These are phyloP conservation scores for Reinhardtius hippoglossoides DNA, from an alignment of 2,113 vertebrate genomes.

Conservation along the genomic window DNA sequence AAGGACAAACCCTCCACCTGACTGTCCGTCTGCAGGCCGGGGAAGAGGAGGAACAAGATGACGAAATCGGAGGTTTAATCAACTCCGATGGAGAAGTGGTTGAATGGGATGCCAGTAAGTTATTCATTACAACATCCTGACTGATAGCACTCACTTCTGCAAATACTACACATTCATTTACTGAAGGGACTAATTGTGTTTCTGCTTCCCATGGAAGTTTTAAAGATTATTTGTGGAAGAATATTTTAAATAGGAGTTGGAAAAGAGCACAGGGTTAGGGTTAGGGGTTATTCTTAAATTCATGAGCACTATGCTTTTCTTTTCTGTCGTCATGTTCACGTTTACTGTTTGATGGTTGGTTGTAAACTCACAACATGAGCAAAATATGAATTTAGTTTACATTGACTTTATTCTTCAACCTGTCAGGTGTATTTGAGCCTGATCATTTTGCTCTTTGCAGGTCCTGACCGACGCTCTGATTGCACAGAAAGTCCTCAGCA, in stretches of 20 bases:
- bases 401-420: neutral
- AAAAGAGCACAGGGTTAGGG: too few species aligned
- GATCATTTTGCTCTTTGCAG: constrained; percentile 38
- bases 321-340: too few species aligned
- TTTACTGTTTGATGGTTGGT: too few species aligned
- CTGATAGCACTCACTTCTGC: too few species aligned
- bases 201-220: too few species aligned
- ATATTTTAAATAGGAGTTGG: too few species aligned
- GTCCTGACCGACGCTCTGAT: constrained; percentile 45
- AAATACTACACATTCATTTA: neutral
- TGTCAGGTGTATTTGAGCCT: neutral
- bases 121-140: neutral
- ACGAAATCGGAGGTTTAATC: constrained; percentile 69
- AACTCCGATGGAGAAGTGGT: constrained; percentile 72
- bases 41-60: constrained; percentile 40
- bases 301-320: too few species aligned
- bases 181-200: too few species aligned
- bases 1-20: constrained; percentile 58
- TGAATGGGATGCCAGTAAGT: constrained; percentile 67
- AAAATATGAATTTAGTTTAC: neutral
- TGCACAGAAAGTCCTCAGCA: constrained; percentile 33
- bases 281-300: too few species aligned
- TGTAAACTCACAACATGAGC: too few species aligned
- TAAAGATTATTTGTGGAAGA: too few species aligned
- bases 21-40: constrained; percentile 63